Evolutionary conservation across 2,797 vertebrate genomes (phyloP).

Genomic region (Melopsittacus undulatus): DNA sequence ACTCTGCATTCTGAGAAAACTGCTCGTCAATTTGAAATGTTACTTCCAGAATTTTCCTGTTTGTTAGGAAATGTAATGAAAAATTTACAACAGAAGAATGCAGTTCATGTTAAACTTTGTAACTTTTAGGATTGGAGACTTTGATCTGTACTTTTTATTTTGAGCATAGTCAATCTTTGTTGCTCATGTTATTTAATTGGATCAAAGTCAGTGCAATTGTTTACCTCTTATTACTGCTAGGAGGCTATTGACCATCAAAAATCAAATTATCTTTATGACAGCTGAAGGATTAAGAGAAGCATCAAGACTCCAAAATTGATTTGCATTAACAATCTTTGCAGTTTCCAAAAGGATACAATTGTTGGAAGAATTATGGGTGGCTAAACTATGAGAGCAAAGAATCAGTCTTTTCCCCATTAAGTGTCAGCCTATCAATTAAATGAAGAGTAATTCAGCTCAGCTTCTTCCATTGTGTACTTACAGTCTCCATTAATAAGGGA

Average conservation of each 20-base stretch:
- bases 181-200: background rate
- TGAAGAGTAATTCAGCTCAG: background rate
- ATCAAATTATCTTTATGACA: background rate
- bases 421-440: background rate
- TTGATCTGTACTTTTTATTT: background rate
- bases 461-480: background rate
- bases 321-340: background rate
- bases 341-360: background rate
- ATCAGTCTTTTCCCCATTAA: background rate
- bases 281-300: background rate
- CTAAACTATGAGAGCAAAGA: background rate
- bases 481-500: background rate
- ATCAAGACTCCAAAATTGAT: background rate
- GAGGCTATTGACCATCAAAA: background rate
- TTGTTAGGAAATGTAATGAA: background rate
- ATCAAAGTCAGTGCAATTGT: background rate
- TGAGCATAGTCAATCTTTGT: background rate
- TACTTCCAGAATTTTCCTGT: background rate
- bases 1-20: background rate
- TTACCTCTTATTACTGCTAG: background rate
- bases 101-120: background rate
- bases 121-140: background rate
- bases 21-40: background rate
- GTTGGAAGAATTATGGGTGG: background rate
- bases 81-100: background rate